Percentiles rank a stretch among this genome's conserved stretches.
phyloP scores from a whole-genome alignment of 2,113 vertebrate species.

The Nettapus auritus region DNA sequence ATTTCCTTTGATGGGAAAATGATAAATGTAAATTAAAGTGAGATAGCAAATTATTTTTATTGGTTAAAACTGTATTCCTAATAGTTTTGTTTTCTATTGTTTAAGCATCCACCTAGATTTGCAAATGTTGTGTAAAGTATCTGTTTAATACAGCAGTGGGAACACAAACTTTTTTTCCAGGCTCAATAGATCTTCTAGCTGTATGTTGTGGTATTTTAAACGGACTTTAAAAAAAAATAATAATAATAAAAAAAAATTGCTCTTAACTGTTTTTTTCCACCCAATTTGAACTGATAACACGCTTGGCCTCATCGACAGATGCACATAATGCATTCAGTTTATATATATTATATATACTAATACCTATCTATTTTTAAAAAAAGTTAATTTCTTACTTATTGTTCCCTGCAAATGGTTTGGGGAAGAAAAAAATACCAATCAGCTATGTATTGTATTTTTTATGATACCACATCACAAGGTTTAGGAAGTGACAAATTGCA shows the following conservation, averaged over 20 bases:
- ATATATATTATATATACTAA: not conserved
- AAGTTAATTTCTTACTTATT: accelerated
- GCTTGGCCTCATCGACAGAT: not conserved
- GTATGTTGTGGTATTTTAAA: not conserved
- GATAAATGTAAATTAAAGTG: not conserved
- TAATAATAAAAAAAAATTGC: not conserved
- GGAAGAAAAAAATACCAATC: no score
- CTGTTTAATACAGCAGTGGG: not conserved
- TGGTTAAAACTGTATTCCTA: not conserved
- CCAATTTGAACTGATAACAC: not conserved
- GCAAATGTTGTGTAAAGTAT: not conserved
- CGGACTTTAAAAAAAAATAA: not conserved
- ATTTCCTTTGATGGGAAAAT: not conserved
- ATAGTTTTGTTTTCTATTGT: not conserved
- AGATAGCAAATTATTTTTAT: not conserved
- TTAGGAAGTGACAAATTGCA: not conserved
- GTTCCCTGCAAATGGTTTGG: not conserved
- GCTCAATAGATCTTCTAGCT: not conserved
- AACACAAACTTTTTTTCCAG: not conserved
- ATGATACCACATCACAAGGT: not conserved
- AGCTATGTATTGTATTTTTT: not conserved
- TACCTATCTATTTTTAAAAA: not conserved
- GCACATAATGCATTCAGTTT: not conserved
- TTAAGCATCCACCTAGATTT: not conserved
- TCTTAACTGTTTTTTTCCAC: not conserved